Percentiles rank a stretch among this genome's conserved stretches.
Conservation (phyloP, 2,888 invertebrate genomes). For the Polyommatus iphigenia region DNA sequence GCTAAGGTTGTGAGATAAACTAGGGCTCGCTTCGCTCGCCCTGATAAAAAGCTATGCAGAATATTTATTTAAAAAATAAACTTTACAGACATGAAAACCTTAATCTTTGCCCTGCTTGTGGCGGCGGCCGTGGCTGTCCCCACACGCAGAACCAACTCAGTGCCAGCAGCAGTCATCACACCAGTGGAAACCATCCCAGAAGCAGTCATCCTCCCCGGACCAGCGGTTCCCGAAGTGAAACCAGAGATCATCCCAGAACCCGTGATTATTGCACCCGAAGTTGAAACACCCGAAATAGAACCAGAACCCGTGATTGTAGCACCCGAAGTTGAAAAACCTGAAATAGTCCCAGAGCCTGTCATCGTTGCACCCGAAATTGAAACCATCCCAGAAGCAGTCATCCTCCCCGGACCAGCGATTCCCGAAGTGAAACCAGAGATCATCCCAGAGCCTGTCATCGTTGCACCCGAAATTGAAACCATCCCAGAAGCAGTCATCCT, state of each 20-base stretch:
- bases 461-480: constrained; percentile 31
- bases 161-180: constrained; percentile 12
- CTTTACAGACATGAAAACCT: constrained; percentile 53
- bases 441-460: constrained; percentile 34
- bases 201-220: neutral
- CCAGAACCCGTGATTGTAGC: constrained; percentile 35
- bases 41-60: no score
- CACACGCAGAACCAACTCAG: constrained; percentile 42
- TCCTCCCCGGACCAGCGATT: no score
- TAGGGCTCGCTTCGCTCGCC: no score
- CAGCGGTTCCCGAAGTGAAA: neutral
- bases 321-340: constrained; percentile 34
- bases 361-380: constrained; percentile 33
- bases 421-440: constrained; percentile 32
- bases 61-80: no score
- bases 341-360: constrained; percentile 33
- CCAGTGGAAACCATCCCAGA: neutral
- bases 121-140: constrained; percentile 56
- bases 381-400: neutral
- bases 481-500: no score
- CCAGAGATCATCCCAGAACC: neutral
- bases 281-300: constrained; percentile 32
- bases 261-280: no score
- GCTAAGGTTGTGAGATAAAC: no score
- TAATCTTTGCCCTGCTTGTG: constrained; percentile 57